Evolutionary conservation across 2,797 vertebrate species (phyloP), one percentile per base, ranked within the genome.

Genomic region (Neoniphon sammara): DNA sequence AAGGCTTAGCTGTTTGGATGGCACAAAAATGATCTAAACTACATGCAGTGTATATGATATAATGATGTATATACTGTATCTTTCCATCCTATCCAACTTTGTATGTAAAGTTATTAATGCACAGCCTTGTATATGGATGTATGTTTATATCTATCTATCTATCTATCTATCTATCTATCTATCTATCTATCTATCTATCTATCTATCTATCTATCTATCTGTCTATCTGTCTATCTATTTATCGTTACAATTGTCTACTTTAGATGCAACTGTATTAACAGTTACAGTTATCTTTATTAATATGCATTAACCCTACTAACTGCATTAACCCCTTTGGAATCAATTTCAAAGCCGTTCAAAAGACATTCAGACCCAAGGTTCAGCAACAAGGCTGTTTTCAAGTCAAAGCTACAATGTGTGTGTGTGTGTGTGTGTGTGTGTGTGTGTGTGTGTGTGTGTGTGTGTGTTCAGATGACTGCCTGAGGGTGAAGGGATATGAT

Each of bases 401-500:
- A 34, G 15, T 53, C 21, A 50, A 17, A 66, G 47, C 30, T 30
- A 0, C 2, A 34, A 30, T 60, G 12, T 39, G 21, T 44, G 39
- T 62, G 18, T 20, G 1, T 18, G 20, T 46, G 30, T 58, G 56
- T 1, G 56, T 36, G 18, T 44, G 15, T 34, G 8, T 56, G 55
- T 30, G 25, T 53, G 20, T 61, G 11, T 27, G 21, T 65, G 68
- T 27, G 56, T 65, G 47, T 77, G 27, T 9, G 1, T 7, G 27
- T 50, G 46, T 30, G 44, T 34, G 34, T 36, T 42, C 49, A 49
- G 34, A 27, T 1, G 62, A 64, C 46, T 49, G 75, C 80, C 77
- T 27, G 55, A 73, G 77, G 82, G 47, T 39, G 47, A 78, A n/a
- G 61, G 70, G 72, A 87, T 83, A 67, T 61, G 75, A 79, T 46